Conservation (phyloP, 2,888 invertebrate genomes). For the Patella caerulea region DNA sequence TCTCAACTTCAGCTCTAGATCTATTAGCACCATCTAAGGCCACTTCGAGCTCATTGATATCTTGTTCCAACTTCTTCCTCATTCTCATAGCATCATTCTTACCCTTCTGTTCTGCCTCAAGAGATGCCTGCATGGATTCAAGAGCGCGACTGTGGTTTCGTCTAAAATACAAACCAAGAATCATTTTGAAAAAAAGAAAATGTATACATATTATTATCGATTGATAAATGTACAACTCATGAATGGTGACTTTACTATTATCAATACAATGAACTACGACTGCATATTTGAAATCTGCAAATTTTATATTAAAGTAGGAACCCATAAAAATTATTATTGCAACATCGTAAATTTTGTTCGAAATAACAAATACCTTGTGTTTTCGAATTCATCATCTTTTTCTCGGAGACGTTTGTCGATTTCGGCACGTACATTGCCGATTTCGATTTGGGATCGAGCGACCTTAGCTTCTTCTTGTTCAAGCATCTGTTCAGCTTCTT, state of each 20-base stretch:
- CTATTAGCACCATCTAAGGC: constrained; percentile 99
- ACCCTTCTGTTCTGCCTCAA: constrained; percentile 98
- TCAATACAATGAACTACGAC: too few relatives aligned
- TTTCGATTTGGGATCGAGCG: constrained; percentile 90
- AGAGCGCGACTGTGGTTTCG: constrained; percentile 99
- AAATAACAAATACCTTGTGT: constrained; percentile 77
- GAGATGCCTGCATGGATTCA: constrained; percentile 98
- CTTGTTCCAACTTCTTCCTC: constrained; percentile 99
- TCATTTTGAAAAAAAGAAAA: too few relatives aligned
- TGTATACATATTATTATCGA: too few relatives aligned
- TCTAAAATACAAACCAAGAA: constrained; percentile 73
- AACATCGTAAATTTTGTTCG: too few relatives aligned
- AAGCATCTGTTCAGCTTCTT: constrained; percentile 97
- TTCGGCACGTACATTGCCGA: constrained; percentile 98
- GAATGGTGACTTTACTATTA: too few relatives aligned
- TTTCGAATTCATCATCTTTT: constrained; percentile 99
- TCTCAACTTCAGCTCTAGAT: constrained; percentile 97
- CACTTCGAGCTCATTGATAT: constrained; percentile 98
- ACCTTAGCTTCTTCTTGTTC: constrained; percentile 99
- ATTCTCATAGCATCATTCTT: constrained; percentile 99
- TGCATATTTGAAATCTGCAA: too few relatives aligned
- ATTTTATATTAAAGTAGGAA: too few relatives aligned
- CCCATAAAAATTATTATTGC: too few relatives aligned
- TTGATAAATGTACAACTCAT: too few relatives aligned
- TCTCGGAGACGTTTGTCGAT: constrained; percentile 99